phyloP scores from a whole-genome alignment of 2,113 vertebrate species.

The Protobothrops flavoviridis region DNA sequence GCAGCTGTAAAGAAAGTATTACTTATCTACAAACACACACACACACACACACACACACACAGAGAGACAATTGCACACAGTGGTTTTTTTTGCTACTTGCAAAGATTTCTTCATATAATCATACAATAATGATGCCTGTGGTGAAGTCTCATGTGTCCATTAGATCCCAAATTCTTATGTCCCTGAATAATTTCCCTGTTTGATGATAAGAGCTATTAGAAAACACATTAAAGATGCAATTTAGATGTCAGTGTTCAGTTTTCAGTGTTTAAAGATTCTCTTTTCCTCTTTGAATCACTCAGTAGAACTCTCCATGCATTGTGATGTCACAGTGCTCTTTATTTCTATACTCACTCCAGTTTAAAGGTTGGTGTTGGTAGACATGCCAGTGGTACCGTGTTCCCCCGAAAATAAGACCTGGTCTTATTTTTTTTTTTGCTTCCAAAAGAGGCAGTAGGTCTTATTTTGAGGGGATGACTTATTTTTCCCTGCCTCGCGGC shows the following conservation, averaged over 20 bases:
- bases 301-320: background rate
- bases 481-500: too few relatives aligned
- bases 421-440: too few relatives aligned
- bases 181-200: background rate
- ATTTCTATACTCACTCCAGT: background rate
- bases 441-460: too few relatives aligned
- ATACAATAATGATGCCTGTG: background rate
- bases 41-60: too few relatives aligned
- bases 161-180: background rate
- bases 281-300: background rate
- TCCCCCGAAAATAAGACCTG: too few relatives aligned
- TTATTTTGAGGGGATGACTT: too few relatives aligned
- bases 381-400: background rate
- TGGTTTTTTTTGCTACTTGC: background rate
- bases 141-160: background rate
- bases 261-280: background rate
- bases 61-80: background rate
- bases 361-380: background rate
- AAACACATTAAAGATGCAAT: background rate
- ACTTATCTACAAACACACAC: background rate
- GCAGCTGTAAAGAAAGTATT: background rate
- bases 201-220: background rate
- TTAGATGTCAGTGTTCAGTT: background rate
- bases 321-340: background rate
- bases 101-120: background rate